Base-by-base conservation (phyloP, 2,888 invertebrate species). In the Dryobotodes eremita region DNA sequence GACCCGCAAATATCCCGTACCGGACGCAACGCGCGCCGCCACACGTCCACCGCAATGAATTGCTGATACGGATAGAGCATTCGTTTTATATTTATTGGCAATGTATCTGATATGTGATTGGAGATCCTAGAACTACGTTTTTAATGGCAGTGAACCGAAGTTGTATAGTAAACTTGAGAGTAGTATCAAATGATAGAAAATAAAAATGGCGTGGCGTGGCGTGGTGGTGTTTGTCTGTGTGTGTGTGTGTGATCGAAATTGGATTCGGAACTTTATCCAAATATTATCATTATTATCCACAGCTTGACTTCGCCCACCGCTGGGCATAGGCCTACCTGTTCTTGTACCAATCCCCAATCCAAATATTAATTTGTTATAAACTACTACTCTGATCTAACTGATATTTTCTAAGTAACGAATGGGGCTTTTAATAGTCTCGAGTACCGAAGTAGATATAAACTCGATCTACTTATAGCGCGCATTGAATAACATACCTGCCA, bases 31-130 rank as follows among this genome's bases (percentile, higher is more conserved):
- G 71, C 15, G 42, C 57, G 13, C 61, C 46, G 42, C 50, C 26
- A 65, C 79, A 36, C 68, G 73, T 36, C 42, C 46, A 17, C 71
- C 73, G 79, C 87, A 86, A 85, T 85, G 87, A 86, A 86, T 85
- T 71, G 71, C 86, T 85, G 75, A 85, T 86, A 79, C 75, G 13
- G 59, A 53, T n/a, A 31, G 48, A 72, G 61, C 57, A 59, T 50
- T 75, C 84, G 64, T 50, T 85, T 85, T 79, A 86, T 85, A 85
- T 85, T 73, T 84, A 85, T 85, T 85, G 84, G 61, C 84, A 84
- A 85, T 85, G 57, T 76, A 84, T 86, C 64, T 65, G 66, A 71
- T 75, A 83, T 82, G 86, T 82, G 83, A 83, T 77, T 71, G 73
- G 64, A 75, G 57, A 74, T 66, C 59, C 48, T 36, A 48, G 36